phyloP scores from a whole-genome alignment of 2,113 vertebrate genomes.

The Archocentrus centrarchus region DNA sequence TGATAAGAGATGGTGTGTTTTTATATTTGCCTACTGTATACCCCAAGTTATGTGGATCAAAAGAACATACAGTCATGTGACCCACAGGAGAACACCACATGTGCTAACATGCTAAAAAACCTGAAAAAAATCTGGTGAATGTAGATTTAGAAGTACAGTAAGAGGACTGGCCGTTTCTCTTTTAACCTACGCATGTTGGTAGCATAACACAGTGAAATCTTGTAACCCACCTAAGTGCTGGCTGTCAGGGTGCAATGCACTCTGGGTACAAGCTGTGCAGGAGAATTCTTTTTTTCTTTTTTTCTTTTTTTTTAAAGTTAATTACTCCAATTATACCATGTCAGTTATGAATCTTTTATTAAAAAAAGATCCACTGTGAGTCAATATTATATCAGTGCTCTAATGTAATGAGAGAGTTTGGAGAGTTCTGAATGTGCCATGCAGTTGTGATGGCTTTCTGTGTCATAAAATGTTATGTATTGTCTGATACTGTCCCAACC shows the following conservation, averaged over 20 bases:
- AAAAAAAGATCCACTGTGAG: background rate
- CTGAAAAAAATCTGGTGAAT: too few species aligned
- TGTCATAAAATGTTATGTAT: too few species aligned
- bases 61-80: background rate
- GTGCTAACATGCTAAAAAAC: too few species aligned
- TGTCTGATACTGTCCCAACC: too few species aligned
- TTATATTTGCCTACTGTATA: too few species aligned
- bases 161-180: background rate
- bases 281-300: background rate
- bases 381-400: background rate
- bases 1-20: too few species aligned
- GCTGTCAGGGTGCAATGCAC: background rate
- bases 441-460: too few species aligned
- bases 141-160: too few species aligned
- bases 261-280: background rate
- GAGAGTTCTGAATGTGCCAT: background rate
- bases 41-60: too few species aligned
- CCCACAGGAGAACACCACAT: too few species aligned
- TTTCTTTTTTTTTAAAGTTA: too few species aligned
- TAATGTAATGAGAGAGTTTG: background rate
- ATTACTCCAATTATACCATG: background rate
- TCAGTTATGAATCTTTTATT: background rate
- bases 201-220: background rate
- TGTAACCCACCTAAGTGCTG: background rate
- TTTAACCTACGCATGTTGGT: rapidly evolving